phyloP scores from a whole-genome alignment of 2,888 invertebrate species.

The Acronicta alni region DNA sequence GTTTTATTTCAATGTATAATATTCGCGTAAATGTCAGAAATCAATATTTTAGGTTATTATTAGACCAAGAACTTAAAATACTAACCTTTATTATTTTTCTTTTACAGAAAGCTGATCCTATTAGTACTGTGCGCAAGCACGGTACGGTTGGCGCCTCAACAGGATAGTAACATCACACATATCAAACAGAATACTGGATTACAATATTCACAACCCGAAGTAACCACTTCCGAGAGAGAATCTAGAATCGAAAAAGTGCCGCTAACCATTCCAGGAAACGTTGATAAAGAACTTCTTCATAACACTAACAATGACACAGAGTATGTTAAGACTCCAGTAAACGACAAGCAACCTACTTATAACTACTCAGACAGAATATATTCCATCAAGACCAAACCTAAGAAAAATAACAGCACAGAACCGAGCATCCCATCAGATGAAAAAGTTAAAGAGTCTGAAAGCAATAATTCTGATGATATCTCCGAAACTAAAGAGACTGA shows the following conservation, averaged over 20 bases:
- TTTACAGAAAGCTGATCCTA: slow-evolving; percentile 69
- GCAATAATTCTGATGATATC: slow-evolving; percentile 7
- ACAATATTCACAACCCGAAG: slow-evolving; percentile 39
- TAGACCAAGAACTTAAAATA: neutral
- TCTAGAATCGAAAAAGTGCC: slow-evolving; percentile 71
- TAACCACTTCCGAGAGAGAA: slow-evolving; percentile 47
- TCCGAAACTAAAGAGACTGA: slow-evolving; percentile 27
- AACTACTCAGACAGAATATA: slow-evolving; percentile 47
- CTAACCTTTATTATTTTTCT: slow-evolving; percentile 11
- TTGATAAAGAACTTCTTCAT: slow-evolving; percentile 3
- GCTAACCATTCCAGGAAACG: slow-evolving; percentile 60
- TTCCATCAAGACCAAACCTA: slow-evolving; percentile 40
- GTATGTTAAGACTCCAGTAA: neutral
- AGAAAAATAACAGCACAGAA: slow-evolving; percentile 35
- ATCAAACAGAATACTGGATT: slow-evolving; percentile 69
- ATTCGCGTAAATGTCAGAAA: no score
- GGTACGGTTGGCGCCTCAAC: slow-evolving; percentile 71
- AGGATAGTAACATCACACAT: slow-evolving; percentile 72
- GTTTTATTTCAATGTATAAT: no score
- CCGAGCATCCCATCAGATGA: slow-evolving; percentile 6
- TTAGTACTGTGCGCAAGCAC: slow-evolving; percentile 62
- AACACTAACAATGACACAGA: slow-evolving; percentile 6
- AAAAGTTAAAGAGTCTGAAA: slow-evolving; percentile 6
- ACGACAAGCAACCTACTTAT: slow-evolving; percentile 23
- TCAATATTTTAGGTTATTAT: no score